phyloP scores from a whole-genome alignment of 1,140 invertebrate genomes.

The Platorchestia sp. region DNA sequence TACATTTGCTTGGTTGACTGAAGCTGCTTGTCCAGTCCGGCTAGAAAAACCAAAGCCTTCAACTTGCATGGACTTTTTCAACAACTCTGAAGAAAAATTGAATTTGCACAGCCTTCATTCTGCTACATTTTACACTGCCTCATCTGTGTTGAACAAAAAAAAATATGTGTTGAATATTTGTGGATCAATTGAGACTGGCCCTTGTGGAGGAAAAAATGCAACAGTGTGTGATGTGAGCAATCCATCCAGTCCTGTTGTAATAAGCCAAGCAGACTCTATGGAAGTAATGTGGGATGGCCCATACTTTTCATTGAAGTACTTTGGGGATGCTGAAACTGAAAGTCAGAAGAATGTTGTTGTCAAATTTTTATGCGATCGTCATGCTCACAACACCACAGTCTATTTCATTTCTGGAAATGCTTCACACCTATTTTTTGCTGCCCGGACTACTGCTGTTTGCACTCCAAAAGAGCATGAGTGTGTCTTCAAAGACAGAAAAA shows the following conservation, averaged over 20 bases:
- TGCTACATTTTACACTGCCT: slow-evolving; percentile 35
- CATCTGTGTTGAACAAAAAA: background rate
- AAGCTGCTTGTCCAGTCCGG: slow-evolving; percentile 30
- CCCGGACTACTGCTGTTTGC: slow-evolving; percentile 35
- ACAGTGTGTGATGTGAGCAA: slow-evolving; percentile 46
- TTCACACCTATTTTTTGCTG: slow-evolving; percentile 31
- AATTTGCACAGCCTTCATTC: slow-evolving; percentile 56
- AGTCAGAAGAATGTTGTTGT: slow-evolving; percentile 21
- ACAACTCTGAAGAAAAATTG: slow-evolving; percentile 38
- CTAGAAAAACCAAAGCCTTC: background rate
- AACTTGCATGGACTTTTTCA: slow-evolving; percentile 47
- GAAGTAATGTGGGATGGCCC: slow-evolving; percentile 27
- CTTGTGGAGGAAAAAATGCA: slow-evolving; percentile 55
- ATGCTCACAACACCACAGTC: slow-evolving; percentile 33
- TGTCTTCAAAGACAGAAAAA: slow-evolving; percentile 56
- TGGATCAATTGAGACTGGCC: slow-evolving; percentile 39
- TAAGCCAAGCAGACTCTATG: background rate
- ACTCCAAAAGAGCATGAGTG: slow-evolving; percentile 50
- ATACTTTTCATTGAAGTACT: slow-evolving; percentile 12
- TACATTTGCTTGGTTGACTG: slow-evolving; percentile 55
- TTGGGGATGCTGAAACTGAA: background rate
- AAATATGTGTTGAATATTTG: slow-evolving; percentile 45
- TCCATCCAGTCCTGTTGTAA: slow-evolving; percentile 20
- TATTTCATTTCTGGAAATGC: slow-evolving; percentile 39
- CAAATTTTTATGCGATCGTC: slow-evolving; percentile 50